Evolutionary conservation across 2,888 invertebrate species (phyloP), one percentile per base, ranked within the genome.

Genomic region (Caenorhabditis sp.): DNA sequence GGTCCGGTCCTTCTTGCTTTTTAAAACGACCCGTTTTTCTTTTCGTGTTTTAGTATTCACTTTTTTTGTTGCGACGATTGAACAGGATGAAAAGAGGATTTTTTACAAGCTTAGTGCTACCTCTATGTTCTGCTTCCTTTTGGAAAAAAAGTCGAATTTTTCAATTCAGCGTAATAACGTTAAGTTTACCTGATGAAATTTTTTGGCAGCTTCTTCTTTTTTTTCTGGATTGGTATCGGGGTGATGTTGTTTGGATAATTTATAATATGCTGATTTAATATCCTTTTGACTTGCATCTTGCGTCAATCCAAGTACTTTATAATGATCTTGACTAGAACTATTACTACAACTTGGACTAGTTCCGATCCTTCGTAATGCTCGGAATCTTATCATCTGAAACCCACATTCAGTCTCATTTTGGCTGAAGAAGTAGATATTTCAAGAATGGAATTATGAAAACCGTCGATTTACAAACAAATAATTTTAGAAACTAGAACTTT

Each of bases 161-260:
- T 12, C 5, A 43, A 17, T 36, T 36, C 10, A 8, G 7, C 36
- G 10, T 8, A 36, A 36, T 36, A n/a, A n/a, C n/a, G n/a, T n/a
- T n/a, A 43, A 36, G 43, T 23, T 27, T 26, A 85, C 85, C 70
- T 81, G 76, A 66, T 85, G 86, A 61, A 86, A 86, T 52, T 76
- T 79, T 52, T 81, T 82, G 1, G 83, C 77, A 20, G 85, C 77
- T 31, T 81, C 81, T 5, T 81, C 83, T 31, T 76, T 70, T 49
- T 82, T 78, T 0, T 76, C 66, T 3, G 77, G 75, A 72, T 85
- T 86, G 50, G 76, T 75, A 67, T 87, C 87, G 1, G 87, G 87
- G 66, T 87, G 87, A 63, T 86, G 82, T 59, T 82, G 79, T 71
- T 86, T 87, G 38, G 85, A 85, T 8, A 86, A 75, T 25, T 78